phyloP scores from a whole-genome alignment of 2,888 invertebrate species.

The Erynnis tages region DNA sequence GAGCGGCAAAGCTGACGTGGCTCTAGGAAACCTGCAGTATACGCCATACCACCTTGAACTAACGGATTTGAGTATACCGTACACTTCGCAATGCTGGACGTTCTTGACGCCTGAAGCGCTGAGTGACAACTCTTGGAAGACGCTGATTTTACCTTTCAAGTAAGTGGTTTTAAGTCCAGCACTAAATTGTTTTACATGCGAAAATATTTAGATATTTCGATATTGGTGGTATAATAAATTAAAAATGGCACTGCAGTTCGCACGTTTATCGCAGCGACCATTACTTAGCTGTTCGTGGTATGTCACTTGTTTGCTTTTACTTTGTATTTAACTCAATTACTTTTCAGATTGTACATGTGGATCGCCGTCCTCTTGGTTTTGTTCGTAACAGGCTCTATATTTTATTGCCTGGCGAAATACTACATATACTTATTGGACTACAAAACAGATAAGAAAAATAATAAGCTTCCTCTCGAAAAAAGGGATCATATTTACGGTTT shows the following conservation, averaged over 20 bases:
- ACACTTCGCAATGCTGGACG: constrained; percentile 91
- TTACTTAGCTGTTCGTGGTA: too few relatives aligned
- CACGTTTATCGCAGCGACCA: too few relatives aligned
- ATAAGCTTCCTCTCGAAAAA: background rate
- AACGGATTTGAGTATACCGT: constrained; percentile 88
- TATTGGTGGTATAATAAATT: too few relatives aligned
- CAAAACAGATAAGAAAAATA: constrained; percentile 15
- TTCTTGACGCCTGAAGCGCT: constrained; percentile 91
- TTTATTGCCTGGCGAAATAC: constrained; percentile 83
- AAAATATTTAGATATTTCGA: too few relatives aligned
- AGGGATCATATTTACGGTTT: constrained; percentile 8
- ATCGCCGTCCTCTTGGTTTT: constrained; percentile 85
- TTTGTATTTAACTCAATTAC: too few relatives aligned
- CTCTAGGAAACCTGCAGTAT: constrained; percentile 89
- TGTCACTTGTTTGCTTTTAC: too few relatives aligned
- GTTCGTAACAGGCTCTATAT: constrained; percentile 83
- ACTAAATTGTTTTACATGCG: too few relatives aligned
- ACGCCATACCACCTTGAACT: constrained; percentile 85
- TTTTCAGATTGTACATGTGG: constrained; percentile 87
- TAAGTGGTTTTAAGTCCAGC: too few relatives aligned
- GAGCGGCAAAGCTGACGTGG: constrained; percentile 85
- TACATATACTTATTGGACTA: constrained; percentile 69
- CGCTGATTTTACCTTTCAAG: constrained; percentile 90
- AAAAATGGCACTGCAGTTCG: too few relatives aligned
- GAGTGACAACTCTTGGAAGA: constrained; percentile 92